These are phyloP conservation scores for Cyclura pinguis DNA, from an alignment of 2,797 vertebrate genomes.

Conservation along the genomic window DNA sequence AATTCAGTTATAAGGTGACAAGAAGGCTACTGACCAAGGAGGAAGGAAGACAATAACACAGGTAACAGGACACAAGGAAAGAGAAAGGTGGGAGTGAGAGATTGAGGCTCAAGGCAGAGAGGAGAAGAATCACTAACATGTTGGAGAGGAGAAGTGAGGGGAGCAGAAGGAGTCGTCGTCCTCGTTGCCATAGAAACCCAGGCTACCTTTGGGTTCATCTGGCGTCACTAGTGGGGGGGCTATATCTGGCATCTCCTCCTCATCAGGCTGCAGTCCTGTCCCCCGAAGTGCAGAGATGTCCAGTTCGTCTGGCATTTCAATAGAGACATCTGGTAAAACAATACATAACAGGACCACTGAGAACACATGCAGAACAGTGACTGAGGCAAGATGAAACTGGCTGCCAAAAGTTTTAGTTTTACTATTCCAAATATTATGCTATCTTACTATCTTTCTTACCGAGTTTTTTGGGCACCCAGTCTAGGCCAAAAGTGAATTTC, in stretches of 20 bases:
- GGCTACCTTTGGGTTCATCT: slow-evolving; percentile 99
- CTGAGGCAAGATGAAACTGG: background rate
- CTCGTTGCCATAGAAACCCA: slow-evolving; percentile 99
- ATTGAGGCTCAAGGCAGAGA: slow-evolving; percentile 67
- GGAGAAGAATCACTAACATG: slow-evolving; percentile 98
- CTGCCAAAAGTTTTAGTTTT: background rate
- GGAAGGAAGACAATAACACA: slow-evolving; percentile 53
- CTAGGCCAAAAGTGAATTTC: slow-evolving; percentile 98
- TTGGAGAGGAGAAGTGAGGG: slow-evolving; percentile 92
- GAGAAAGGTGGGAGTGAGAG: slow-evolving; percentile 47
- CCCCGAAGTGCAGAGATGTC: slow-evolving; percentile 92
- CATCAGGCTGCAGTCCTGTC: slow-evolving; percentile 92
- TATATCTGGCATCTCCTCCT: slow-evolving; percentile 98
- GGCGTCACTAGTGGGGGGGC: slow-evolving; percentile 98
- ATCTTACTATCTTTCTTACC: slow-evolving; percentile 80
- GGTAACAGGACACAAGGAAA: slow-evolving; percentile 64
- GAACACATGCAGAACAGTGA: background rate
- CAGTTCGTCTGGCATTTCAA: slow-evolving; percentile 95
- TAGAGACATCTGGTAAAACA: slow-evolving; percentile 90
- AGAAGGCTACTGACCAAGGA: slow-evolving; percentile 61
- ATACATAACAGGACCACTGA: background rate
- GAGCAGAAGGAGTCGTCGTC: slow-evolving; percentile 99
- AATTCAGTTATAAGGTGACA: slow-evolving; percentile 62
- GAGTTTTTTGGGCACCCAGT: slow-evolving; percentile 99
- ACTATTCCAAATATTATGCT: too few relatives aligned